Conservation (phyloP, 2,888 invertebrate species). For the Drosophila meridionalis region DNA sequence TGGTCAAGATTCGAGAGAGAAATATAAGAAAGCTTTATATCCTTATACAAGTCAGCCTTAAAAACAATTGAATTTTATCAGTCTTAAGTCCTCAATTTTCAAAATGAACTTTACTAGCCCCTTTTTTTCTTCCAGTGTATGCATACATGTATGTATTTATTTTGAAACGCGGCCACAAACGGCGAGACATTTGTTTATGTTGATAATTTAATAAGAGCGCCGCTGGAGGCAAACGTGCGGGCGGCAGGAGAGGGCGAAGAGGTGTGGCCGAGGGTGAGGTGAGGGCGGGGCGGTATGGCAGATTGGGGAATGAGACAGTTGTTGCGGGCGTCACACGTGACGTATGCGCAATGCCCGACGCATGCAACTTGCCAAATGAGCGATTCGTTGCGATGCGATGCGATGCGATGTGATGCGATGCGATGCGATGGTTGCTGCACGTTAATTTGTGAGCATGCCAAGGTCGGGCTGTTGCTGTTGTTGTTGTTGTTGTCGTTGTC, state of each 20-base stretch:
- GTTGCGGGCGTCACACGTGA: constrained; percentile 52
- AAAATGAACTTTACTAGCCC: neutral
- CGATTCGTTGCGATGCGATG: constrained; percentile 13
- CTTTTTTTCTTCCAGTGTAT: constrained; percentile 41
- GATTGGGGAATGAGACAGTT: neutral
- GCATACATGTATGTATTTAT: constrained; percentile 23
- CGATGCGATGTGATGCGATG: neutral
- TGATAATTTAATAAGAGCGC: constrained; percentile 77
- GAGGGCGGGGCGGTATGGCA: neutral
- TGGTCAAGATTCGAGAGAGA: neutral
- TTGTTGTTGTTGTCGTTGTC: constrained; percentile 38
- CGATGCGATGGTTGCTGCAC: constrained; percentile 30
- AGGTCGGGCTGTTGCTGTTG: constrained; percentile 37
- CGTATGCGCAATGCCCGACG: constrained; percentile 52
- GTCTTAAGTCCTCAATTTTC: neutral
- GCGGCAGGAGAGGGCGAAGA: neutral
- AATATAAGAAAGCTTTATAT: neutral
- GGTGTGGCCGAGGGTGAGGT: neutral
- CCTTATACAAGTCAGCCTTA: neutral
- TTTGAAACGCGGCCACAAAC: constrained; percentile 57
- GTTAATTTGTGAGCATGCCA: constrained; percentile 58
- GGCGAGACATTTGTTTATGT: constrained; percentile 76
- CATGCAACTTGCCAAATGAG: constrained; percentile 29
- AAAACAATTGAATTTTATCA: neutral
- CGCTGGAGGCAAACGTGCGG: constrained; percentile 52